A percentile compares a stretch with the other conserved stretches of the same genome.
These are phyloP conservation scores for Pachycephala philippinensis DNA, from an alignment of 2,113 vertebrate species.

Conservation along the genomic window DNA sequence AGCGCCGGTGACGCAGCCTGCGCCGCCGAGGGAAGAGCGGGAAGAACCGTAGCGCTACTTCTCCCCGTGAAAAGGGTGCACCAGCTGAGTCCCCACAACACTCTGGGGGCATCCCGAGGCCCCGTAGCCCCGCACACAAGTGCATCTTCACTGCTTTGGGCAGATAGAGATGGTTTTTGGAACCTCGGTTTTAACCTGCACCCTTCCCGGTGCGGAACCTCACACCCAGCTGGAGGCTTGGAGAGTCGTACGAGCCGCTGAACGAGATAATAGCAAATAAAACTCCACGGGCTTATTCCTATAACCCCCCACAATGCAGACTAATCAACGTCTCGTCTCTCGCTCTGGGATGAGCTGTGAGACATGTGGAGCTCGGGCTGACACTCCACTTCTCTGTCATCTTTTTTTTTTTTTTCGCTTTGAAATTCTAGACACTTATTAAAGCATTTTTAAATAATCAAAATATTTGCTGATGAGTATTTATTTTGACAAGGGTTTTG, in stretches of 20 bases:
- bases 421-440: constrained; percentile 50
- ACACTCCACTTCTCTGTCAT: neutral
- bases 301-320: neutral
- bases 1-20: neutral
- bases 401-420: neutral
- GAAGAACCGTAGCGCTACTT: neutral
- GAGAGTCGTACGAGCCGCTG: neutral
- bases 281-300: neutral
- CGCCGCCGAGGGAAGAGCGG: accelerated
- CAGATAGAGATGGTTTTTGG: neutral
- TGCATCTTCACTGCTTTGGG: neutral
- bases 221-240: no score
- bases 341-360: neutral
- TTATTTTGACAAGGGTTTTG: constrained; percentile 76
- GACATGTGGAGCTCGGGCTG: neutral
- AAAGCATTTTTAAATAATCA: constrained; percentile 75
- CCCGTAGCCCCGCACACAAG: accelerated
- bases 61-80: neutral
- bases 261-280: neutral
- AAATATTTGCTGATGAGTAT: constrained; percentile 81
- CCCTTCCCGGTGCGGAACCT: neutral
- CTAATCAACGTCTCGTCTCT: neutral
- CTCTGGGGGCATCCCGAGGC: accelerated
- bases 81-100: no score
- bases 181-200: accelerated